phyloP scores from a whole-genome alignment of 2,888 invertebrate species.

The Scaptomyza reducta region DNA sequence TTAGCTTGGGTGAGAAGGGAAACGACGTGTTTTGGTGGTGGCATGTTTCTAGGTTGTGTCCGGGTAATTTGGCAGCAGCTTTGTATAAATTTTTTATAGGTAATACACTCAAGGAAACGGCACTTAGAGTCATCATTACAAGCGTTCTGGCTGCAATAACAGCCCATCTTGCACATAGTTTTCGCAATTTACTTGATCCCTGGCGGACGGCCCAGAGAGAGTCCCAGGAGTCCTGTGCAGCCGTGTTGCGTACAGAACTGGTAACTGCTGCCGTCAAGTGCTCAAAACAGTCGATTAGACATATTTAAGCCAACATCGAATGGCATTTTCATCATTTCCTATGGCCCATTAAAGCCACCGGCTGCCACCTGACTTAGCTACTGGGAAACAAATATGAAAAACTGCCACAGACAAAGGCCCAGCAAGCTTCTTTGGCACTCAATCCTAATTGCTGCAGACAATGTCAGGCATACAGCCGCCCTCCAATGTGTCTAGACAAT shows the following conservation, averaged over 20 bases:
- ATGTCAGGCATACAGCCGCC: conserved; percentile 9
- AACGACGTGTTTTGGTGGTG: conserved; percentile 46
- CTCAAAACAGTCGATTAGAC: conserved; percentile 72
- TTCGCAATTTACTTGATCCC: conserved; percentile 83
- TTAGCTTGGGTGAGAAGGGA: conserved; percentile 26
- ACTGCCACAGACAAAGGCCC: conserved; percentile 4
- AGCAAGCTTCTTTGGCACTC: conserved; percentile 4
- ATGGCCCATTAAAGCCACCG: conserved; percentile 60
- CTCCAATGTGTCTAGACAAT: conserved; percentile 40
- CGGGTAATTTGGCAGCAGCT: conserved; percentile 73
- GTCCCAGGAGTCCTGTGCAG: conserved; percentile 25
- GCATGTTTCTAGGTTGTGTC: conserved; percentile 37
- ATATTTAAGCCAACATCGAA: conserved; percentile 63
- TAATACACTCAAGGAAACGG: conserved; percentile 84
- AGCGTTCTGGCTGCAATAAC: conserved; percentile 84
- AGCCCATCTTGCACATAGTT: conserved; percentile 85
- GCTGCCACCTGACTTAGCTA: conserved; percentile 49
- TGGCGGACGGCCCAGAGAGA: conserved; percentile 44
- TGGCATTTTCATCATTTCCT: conserved; percentile 69
- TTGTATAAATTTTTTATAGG: conserved; percentile 84
- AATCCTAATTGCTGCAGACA: conserved; percentile 33
- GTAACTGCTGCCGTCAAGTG: conserved; percentile 71
- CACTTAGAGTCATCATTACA: conserved; percentile 85
- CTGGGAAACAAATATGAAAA: conserved; percentile 12
- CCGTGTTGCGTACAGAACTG: conserved; percentile 25